Evolutionary conservation across 2,888 invertebrate species (phyloP).

Genomic region (Polyommatus icarus): DNA sequence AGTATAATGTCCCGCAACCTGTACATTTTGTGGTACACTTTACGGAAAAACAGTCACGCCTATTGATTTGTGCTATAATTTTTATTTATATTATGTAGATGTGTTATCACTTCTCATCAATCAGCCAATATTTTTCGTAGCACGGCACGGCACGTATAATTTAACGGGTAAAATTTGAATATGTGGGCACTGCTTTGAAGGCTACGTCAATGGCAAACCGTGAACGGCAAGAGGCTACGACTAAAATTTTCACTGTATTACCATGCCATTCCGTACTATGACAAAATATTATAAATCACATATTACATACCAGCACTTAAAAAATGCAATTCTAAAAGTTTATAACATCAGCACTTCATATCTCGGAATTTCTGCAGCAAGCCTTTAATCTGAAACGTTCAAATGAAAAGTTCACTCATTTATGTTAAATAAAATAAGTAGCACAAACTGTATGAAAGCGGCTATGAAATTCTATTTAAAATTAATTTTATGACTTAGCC

Average conservation of each 20-base stretch:
- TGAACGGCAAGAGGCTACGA: not conserved
- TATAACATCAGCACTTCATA: not conserved
- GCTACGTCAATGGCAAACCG: too few species aligned
- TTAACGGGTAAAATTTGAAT: too few species aligned
- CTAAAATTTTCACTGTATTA: not conserved
- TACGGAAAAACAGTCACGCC: too few species aligned
- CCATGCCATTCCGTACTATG: not conserved
- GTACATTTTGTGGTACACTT: too few species aligned
- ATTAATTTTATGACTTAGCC: not conserved
- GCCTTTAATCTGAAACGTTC: not conserved
- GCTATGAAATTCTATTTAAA: slow-evolving; percentile 1
- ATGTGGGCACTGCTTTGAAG: too few species aligned
- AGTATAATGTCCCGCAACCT: too few species aligned
- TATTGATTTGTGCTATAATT: too few species aligned
- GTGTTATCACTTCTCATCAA: too few species aligned
- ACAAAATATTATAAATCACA: not conserved
- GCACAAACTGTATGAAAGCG: not conserved
- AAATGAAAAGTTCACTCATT: not conserved
- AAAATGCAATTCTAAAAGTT: not conserved
- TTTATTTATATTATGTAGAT: too few species aligned
- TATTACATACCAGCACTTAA: not conserved
- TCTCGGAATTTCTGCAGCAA: not conserved
- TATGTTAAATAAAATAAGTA: not conserved
- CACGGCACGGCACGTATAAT: too few species aligned
- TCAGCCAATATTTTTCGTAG: too few species aligned